Conservation (phyloP, 2,888 invertebrate species). For the Melikaiella ostensackeni region DNA sequence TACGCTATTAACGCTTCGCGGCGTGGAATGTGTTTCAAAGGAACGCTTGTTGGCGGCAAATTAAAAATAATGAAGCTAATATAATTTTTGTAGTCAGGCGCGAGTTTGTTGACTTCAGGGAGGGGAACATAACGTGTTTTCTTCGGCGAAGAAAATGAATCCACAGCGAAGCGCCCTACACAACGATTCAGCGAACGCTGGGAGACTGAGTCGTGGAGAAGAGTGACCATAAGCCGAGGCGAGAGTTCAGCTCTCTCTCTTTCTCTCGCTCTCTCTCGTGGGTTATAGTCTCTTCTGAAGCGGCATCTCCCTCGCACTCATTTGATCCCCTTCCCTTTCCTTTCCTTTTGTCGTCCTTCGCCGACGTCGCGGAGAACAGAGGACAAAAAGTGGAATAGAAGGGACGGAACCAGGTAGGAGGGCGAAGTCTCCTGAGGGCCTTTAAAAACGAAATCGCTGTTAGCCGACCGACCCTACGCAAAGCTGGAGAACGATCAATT, state of each 20-base stretch:
- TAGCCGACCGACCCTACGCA: slow-evolving; percentile 27
- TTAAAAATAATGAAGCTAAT: slow-evolving; percentile 38
- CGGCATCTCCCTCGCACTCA: background rate
- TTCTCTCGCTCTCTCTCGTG: slow-evolving; percentile 6
- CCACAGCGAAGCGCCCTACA: background rate
- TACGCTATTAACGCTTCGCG: slow-evolving; percentile 30
- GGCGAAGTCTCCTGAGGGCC: slow-evolving; percentile 38
- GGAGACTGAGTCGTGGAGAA: slow-evolving; percentile 19
- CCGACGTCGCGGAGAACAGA: slow-evolving; percentile 33
- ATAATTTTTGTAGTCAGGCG: slow-evolving; percentile 28
- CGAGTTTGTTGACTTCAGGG: slow-evolving; percentile 29
- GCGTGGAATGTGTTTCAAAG: slow-evolving; percentile 34
- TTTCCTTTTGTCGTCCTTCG: slow-evolving; percentile 37
- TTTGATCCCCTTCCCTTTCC: slow-evolving; percentile 1
- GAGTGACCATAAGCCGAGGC: slow-evolving; percentile 30
- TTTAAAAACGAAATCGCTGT: slow-evolving; percentile 36
- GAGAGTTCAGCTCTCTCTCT: slow-evolving; percentile 15
- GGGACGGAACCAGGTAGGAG: slow-evolving; percentile 30
- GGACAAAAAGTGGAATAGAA: slow-evolving; percentile 38
- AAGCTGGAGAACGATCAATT: slow-evolving; percentile 35
- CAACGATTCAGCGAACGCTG: slow-evolving; percentile 13
- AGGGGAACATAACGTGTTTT: slow-evolving; percentile 15
- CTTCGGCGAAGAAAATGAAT: slow-evolving; percentile 5
- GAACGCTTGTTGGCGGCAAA: slow-evolving; percentile 28
- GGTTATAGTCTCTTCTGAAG: background rate